phyloP scores from a whole-genome alignment of 2,797 vertebrate species.

The Mycteria americana region DNA sequence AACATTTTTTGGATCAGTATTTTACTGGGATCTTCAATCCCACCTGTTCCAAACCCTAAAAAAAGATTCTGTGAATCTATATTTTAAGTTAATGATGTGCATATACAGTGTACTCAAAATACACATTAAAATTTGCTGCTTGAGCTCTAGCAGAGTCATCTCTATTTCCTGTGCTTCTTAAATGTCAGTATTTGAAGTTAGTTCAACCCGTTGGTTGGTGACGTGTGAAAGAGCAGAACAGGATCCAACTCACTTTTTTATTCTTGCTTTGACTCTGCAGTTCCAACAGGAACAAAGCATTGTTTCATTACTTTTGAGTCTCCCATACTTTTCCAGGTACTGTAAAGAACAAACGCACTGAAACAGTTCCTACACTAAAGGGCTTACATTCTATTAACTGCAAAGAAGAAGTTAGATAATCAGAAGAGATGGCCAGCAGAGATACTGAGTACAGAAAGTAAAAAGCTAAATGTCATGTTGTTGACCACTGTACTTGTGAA shows the following conservation, averaged over 20 bases:
- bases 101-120: background rate
- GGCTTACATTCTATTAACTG: background rate
- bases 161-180: background rate
- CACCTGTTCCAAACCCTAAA: background rate
- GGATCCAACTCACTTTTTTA: background rate
- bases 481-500: background rate
- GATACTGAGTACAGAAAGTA: background rate
- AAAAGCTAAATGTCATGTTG: background rate
- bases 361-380: background rate
- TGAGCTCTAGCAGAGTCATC: background rate
- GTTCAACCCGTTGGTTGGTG: background rate
- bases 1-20: background rate
- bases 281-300: background rate
- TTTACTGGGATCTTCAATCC: background rate
- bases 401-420: background rate
- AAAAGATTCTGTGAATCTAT: background rate
- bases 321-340: background rate
- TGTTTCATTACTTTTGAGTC: background rate
- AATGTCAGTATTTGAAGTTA: background rate
- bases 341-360: background rate
- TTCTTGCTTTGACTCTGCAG: background rate
- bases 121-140: background rate
- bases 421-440: background rate
- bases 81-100: background rate
- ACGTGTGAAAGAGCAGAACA: background rate